A percentile compares a stretch with the other conserved stretches of the same genome.
Conservation (phyloP, 2,113 vertebrate species). For the Nematolebias whitei region DNA sequence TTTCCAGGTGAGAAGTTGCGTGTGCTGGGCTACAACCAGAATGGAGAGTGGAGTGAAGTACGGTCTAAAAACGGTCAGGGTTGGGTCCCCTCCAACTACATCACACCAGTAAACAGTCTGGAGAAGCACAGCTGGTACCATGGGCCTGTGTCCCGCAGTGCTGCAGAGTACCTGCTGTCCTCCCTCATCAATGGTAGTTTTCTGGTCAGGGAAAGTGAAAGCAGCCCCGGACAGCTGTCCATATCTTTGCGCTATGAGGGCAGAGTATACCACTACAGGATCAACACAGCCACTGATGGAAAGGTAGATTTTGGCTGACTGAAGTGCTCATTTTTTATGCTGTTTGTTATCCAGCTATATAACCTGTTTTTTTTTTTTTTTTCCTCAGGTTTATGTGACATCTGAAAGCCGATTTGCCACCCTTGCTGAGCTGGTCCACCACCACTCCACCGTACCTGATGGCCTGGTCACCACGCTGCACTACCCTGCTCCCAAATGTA, state of each 20-base stretch:
- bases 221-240: slow-evolving; percentile 96
- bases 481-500: slow-evolving; percentile 98
- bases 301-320: slow-evolving; percentile 81
- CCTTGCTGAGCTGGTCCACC: slow-evolving; percentile 95
- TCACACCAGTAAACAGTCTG: slow-evolving; percentile 97
- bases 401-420: slow-evolving; percentile 97
- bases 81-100: slow-evolving; percentile 99
- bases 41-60: slow-evolving; percentile 98
- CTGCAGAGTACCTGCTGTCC: slow-evolving; percentile 95
- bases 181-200: slow-evolving; percentile 98
- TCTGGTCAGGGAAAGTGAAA: slow-evolving; percentile 96
- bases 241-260: slow-evolving; percentile 98
- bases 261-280: slow-evolving; percentile 98
- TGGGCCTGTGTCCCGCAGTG: slow-evolving; percentile 95
- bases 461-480: slow-evolving; percentile 97
- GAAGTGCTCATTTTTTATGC: background rate
- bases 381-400: slow-evolving; percentile 92
- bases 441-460: slow-evolving; percentile 97
- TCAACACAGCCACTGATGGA: slow-evolving; percentile 92
- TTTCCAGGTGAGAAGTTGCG: slow-evolving; percentile 93
- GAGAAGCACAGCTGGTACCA: slow-evolving; percentile 99
- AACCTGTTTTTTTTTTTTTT: background rate
- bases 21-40: slow-evolving; percentile 98
- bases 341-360: background rate
- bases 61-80: slow-evolving; percentile 98